These are phyloP conservation scores for Serrognathus titanus DNA, from an alignment of 2,888 invertebrate genomes.

Conservation along the genomic window DNA sequence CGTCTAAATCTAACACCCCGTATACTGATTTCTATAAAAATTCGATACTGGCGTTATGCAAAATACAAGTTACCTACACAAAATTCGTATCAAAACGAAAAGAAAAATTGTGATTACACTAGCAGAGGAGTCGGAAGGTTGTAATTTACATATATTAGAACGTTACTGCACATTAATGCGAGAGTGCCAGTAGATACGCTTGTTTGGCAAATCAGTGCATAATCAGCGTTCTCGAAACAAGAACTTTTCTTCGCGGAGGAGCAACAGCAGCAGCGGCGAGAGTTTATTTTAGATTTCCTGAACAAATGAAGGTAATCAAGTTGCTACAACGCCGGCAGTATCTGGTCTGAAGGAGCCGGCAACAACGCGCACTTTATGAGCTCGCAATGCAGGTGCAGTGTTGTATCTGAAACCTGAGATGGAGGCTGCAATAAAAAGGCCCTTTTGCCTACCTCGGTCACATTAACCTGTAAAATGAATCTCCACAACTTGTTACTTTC, in stretches of 20 bases:
- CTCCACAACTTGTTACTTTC: neutral
- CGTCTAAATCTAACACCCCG: too few relatives aligned
- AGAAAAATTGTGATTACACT: too few relatives aligned
- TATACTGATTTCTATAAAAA: too few relatives aligned
- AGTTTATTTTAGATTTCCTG: conserved; percentile 21
- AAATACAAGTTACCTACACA: too few relatives aligned
- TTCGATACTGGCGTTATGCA: too few relatives aligned
- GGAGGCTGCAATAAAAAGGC: conserved; percentile 1
- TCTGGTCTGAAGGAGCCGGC: conserved; percentile 17
- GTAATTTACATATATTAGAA: neutral
- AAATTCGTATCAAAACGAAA: too few relatives aligned
- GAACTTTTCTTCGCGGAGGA: neutral
- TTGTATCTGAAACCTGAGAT: conserved; percentile 27
- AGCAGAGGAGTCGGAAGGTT: neutral
- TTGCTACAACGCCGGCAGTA: conserved; percentile 12
- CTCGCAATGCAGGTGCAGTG: conserved; percentile 28
- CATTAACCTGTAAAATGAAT: conserved; percentile 1
- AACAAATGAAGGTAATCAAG: conserved; percentile 30
- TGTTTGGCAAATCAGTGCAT: neutral
- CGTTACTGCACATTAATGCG: neutral
- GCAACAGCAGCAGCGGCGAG: conserved; percentile 1
- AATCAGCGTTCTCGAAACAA: neutral
- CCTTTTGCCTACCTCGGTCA: neutral
- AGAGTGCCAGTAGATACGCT: neutral
- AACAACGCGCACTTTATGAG: conserved; percentile 23